These are phyloP conservation scores for Podargus strigoides DNA, from an alignment of 2,797 vertebrate genomes.

Conservation along the genomic window DNA sequence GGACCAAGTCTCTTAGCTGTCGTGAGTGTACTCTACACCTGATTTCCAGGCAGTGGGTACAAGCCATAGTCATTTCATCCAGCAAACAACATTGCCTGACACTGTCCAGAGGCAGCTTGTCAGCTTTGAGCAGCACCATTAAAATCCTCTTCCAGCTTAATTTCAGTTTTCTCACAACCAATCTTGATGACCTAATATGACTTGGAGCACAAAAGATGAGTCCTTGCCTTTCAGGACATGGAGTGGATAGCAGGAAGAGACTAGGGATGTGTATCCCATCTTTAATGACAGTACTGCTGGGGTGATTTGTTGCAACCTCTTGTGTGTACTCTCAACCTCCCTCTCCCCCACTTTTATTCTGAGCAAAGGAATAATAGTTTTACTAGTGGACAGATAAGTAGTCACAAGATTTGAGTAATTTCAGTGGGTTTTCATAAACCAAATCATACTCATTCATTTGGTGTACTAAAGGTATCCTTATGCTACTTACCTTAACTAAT, in stretches of 20 bases:
- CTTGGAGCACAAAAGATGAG: background rate
- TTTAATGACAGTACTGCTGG: background rate
- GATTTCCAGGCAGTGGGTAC: background rate
- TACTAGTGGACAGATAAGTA: background rate
- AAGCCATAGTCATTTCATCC: background rate
- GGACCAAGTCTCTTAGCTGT: background rate
- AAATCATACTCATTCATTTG: background rate
- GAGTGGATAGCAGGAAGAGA: background rate
- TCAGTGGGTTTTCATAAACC: background rate
- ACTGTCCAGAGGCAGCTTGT: background rate
- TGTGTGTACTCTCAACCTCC: fast-evolving
- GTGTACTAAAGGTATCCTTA: background rate
- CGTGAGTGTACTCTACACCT: background rate
- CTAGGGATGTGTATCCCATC: background rate
- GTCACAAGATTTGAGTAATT: background rate
- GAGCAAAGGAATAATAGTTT: background rate
- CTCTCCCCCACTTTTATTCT: background rate
- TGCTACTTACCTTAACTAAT: background rate
- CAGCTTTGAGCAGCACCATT: background rate
- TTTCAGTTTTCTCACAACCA: background rate
- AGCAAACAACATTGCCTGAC: background rate
- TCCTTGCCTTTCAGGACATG: background rate
- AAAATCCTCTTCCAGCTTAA: background rate
- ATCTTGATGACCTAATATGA: background rate
- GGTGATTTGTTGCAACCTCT: background rate